phyloP scores from a whole-genome alignment of 1,140 invertebrate genomes.

The Drosophila grimshawi region DNA sequence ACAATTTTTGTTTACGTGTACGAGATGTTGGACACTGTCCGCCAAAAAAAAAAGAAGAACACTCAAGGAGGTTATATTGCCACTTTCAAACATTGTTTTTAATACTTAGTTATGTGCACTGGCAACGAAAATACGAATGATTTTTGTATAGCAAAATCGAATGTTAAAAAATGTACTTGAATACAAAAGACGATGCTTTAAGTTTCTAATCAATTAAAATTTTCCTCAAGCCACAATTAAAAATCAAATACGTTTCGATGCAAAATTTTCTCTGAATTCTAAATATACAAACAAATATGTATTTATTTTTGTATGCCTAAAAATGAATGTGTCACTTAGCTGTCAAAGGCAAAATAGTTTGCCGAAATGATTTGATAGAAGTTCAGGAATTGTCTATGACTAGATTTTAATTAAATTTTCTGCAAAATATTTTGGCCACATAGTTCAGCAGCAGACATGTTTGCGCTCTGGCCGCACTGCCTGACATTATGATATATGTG shows the following conservation, averaged over 20 bases:
- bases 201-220: too few relatives aligned
- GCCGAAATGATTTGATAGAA: constrained; percentile 11
- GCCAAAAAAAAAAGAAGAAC: neutral
- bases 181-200: too few relatives aligned
- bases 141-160: too few relatives aligned
- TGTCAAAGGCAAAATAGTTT: constrained; percentile 2
- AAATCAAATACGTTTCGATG: neutral
- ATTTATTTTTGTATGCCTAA: neutral
- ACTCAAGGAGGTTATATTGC: too few relatives aligned
- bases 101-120: too few relatives aligned
- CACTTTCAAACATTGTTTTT: too few relatives aligned
- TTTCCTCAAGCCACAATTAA: neutral
- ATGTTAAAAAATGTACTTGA: too few relatives aligned
- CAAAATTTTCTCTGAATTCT: neutral
- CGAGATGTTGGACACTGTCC: neutral
- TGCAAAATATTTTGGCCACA: constrained; percentile 7
- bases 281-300: neutral
- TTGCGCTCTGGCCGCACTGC: constrained; percentile 18
- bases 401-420: constrained; percentile 22
- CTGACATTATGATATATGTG: constrained; percentile 61
- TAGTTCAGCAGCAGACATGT: constrained; percentile 37
- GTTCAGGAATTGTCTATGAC: neutral
- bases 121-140: too few relatives aligned
- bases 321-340: constrained; percentile 1
- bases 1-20: too few relatives aligned